These are phyloP conservation scores for Tetraodon nigroviridis DNA, from an alignment of 2,113 vertebrate species.

Conservation along the genomic window DNA sequence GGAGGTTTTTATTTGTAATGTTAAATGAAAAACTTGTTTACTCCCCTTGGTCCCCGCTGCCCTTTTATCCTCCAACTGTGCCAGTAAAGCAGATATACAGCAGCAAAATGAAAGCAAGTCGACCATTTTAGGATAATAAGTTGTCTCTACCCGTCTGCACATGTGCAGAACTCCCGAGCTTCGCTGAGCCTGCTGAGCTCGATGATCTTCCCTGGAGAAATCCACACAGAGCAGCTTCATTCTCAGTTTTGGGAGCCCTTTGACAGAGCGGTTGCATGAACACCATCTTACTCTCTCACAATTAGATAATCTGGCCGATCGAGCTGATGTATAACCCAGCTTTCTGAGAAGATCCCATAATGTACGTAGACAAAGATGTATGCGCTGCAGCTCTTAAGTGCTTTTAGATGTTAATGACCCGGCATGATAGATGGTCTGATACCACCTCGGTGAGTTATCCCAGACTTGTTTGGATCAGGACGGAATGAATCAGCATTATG, in stretches of 20 bases:
- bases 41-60: too few relatives aligned
- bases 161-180: not conserved
- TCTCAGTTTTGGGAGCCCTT: not conserved
- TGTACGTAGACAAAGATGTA: conserved; percentile 51
- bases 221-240: not conserved
- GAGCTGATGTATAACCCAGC: conserved; percentile 30
- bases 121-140: not conserved
- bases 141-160: not conserved
- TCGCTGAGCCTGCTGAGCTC: not conserved
- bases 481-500: conserved; percentile 67
- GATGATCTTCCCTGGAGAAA: not conserved
- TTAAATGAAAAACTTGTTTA: too few relatives aligned
- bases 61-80: too few relatives aligned
- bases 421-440: conserved; percentile 59
- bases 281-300: not conserved
- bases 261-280: too few relatives aligned
- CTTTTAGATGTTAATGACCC: conserved; percentile 67
- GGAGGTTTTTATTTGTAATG: too few relatives aligned
- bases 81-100: too few relatives aligned
- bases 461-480: conserved; percentile 59
- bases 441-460: conserved; percentile 49
- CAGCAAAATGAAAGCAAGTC: not conserved
- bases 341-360: conserved; percentile 45
- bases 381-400: conserved; percentile 45
- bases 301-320: not conserved